Evolutionary conservation across 2,888 invertebrate genomes (phyloP).

Genomic region (Platynereis dumerilii): DNA sequence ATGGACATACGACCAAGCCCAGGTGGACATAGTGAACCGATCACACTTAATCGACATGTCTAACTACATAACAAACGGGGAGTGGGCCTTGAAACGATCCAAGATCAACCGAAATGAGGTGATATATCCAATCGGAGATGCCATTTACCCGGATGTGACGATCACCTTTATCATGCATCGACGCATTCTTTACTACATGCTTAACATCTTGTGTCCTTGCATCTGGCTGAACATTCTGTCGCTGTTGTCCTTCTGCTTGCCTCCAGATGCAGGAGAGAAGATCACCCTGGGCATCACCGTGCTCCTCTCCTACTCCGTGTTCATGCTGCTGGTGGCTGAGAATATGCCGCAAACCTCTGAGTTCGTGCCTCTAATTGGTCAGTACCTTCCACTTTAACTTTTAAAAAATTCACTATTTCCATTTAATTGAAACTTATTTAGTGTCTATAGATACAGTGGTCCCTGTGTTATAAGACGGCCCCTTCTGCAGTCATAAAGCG

Average conservation of each 20-base stretch:
- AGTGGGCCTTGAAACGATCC: constrained; percentile 53
- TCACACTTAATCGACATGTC: constrained; percentile 54
- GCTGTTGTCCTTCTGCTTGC: constrained; percentile 64
- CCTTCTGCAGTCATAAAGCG: too few species aligned
- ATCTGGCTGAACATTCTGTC: constrained; percentile 65
- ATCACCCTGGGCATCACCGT: constrained; percentile 65
- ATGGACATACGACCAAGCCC: constrained; percentile 59
- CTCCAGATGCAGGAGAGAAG: constrained; percentile 65
- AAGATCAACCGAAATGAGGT: constrained; percentile 50
- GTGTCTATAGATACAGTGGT: too few species aligned
- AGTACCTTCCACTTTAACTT: too few species aligned
- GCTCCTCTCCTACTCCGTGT: constrained; percentile 64
- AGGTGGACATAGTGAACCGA: constrained; percentile 61
- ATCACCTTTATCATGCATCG: constrained; percentile 65
- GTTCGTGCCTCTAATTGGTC: constrained; percentile 65
- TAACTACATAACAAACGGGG: constrained; percentile 56
- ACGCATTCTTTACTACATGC: constrained; percentile 61
- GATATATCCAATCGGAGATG: constrained; percentile 52
- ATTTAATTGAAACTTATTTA: too few species aligned
- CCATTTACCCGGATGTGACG: constrained; percentile 61
- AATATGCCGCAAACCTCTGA: constrained; percentile 66
- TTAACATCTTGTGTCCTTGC: constrained; percentile 64
- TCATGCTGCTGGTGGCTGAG: constrained; percentile 65
- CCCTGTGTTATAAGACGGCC: too few species aligned
- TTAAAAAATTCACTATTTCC: too few species aligned